Conservation (phyloP, 2,113 vertebrate species). For the Poeciliopsis prolifica region DNA sequence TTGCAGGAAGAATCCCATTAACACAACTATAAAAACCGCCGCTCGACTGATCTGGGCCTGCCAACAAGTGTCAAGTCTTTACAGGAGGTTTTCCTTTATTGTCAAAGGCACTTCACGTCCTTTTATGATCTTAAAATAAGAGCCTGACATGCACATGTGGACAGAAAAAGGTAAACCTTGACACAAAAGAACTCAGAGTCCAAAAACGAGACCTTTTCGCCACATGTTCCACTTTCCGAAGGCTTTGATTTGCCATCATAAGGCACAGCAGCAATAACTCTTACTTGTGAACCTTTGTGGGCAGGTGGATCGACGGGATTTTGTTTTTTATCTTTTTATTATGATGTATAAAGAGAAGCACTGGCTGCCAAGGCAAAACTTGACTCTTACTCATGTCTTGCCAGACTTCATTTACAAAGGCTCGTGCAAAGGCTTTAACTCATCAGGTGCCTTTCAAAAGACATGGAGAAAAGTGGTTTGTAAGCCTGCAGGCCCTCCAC, state of each 20-base stretch:
- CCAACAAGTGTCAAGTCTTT: not conserved
- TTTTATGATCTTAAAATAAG: slow-evolving; percentile 13
- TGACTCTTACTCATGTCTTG: slow-evolving; percentile 61
- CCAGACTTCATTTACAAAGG: slow-evolving; percentile 57
- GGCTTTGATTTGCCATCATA: slow-evolving; percentile 51
- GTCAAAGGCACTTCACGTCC: not conserved
- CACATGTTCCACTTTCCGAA: slow-evolving; percentile 41
- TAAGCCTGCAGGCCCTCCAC: slow-evolving; percentile 15
- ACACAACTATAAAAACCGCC: not conserved
- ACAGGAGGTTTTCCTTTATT: not conserved
- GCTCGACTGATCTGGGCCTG: slow-evolving; percentile 9
- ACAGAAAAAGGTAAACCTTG: slow-evolving; percentile 31
- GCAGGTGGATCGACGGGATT: slow-evolving; percentile 54
- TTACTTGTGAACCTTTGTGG: slow-evolving; percentile 30
- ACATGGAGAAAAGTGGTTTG: slow-evolving; percentile 11
- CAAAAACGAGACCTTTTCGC: slow-evolving; percentile 28
- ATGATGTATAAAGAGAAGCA: slow-evolving; percentile 32
- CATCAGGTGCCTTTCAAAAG: slow-evolving; percentile 23
- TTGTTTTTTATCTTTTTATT: slow-evolving; percentile 56
- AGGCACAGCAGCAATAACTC: slow-evolving; percentile 52
- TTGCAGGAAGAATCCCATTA: not conserved
- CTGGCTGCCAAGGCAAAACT: slow-evolving; percentile 49
- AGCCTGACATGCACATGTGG: not conserved
- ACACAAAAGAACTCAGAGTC: slow-evolving; percentile 15
- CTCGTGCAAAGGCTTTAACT: slow-evolving; percentile 32